Percentiles rank a stretch among this genome's conserved stretches.
Conservation (phyloP, 2,113 vertebrate species). For the Tragelaphus imberbis region DNA sequence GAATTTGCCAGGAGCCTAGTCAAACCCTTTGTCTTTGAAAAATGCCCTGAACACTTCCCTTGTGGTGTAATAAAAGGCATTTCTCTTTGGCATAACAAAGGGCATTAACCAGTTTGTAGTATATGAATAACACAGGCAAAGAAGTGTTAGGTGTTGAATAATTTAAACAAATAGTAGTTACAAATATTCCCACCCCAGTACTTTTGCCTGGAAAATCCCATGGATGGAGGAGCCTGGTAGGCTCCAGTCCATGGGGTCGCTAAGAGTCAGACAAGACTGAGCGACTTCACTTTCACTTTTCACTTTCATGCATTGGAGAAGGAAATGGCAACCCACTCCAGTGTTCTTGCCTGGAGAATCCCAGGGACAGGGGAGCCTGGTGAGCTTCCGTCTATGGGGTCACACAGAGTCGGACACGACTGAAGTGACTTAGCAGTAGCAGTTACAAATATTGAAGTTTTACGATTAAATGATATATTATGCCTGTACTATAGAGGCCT, state of each 20-base stretch:
- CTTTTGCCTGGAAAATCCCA: too few species aligned
- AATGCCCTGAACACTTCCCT: neutral
- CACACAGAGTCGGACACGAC: too few species aligned
- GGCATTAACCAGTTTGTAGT: neutral
- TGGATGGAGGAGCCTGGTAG: too few species aligned
- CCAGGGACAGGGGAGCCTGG: too few species aligned
- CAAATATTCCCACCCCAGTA: neutral
- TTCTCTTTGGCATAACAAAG: neutral
- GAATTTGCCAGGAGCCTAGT: neutral
- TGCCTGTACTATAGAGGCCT: neutral
- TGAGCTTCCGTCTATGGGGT: too few species aligned
- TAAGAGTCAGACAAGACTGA: too few species aligned
- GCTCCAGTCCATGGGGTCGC: too few species aligned
- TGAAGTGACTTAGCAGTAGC: neutral
- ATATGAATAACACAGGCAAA: neutral
- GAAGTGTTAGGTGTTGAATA: neutral
- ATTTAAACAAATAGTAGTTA: neutral
- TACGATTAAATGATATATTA: neutral
- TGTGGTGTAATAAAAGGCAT: neutral
- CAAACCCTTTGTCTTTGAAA: neutral
- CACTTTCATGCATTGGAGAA: too few species aligned
- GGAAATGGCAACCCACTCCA: too few species aligned
- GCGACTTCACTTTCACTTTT: too few species aligned
- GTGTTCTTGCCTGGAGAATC: too few species aligned
- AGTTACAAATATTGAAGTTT: slow-evolving; percentile 3